phyloP scores from a whole-genome alignment of 2,888 invertebrate genomes.

The Acrobasis consociella region DNA sequence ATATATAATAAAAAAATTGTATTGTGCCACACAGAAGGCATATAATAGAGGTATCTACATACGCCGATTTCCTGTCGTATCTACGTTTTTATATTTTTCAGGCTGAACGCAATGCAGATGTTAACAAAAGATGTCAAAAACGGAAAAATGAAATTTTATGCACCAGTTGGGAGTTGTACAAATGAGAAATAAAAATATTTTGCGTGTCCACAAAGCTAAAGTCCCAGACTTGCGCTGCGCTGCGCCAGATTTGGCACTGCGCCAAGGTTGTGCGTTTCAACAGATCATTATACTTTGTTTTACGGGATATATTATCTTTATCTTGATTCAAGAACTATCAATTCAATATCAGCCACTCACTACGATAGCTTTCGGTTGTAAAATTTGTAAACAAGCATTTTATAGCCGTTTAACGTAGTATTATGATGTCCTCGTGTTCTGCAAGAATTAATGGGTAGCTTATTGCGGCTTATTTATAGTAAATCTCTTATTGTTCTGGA shows the following conservation, averaged over 20 bases:
- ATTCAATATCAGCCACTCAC: conserved; percentile 36
- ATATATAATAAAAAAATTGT: conserved; percentile 12
- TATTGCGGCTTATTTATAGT: conserved; percentile 4
- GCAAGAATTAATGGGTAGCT: neutral
- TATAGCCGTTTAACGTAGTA: neutral
- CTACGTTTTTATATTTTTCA: conserved; percentile 1
- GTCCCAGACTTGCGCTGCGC: conserved; percentile 49
- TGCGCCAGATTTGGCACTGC: conserved; percentile 51
- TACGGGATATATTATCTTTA: conserved; percentile 43
- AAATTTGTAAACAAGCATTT: conserved; percentile 14
- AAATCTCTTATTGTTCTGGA: neutral
- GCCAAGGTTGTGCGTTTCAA: conserved; percentile 66
- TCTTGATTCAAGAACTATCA: conserved; percentile 44
- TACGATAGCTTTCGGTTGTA: conserved; percentile 31
- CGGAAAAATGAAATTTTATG: conserved; percentile 21
- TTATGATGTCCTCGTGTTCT: neutral
- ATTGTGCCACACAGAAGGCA: neutral
- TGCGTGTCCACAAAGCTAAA: conserved; percentile 34
- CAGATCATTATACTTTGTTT: conserved; percentile 52
- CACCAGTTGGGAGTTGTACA: conserved; percentile 18
- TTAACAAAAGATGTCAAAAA: neutral
- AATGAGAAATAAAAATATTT: conserved; percentile 32
- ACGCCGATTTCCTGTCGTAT: neutral
- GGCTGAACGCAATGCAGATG: neutral
- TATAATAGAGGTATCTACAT: neutral